Evolutionary conservation across 2,888 invertebrate genomes (phyloP).

Genomic region (Stenolophus ochropezus): DNA sequence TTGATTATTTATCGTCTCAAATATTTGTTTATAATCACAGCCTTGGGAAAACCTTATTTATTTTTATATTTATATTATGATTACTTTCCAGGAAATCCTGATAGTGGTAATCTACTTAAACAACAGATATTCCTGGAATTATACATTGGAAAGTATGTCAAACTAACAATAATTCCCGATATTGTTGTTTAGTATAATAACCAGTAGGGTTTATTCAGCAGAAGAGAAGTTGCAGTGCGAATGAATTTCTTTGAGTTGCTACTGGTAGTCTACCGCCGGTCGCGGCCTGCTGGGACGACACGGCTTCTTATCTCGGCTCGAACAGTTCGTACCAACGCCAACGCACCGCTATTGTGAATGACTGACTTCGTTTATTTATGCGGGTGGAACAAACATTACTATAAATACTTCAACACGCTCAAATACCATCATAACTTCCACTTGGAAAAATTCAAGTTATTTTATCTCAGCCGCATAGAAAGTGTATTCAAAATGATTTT

Average conservation of each 20-base stretch:
- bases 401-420: not conserved
- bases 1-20: not conserved
- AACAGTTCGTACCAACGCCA: constrained; percentile 17
- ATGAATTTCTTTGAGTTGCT: constrained; percentile 3
- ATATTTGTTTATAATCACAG: not conserved
- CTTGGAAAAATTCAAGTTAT: too few species aligned
- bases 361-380: constrained; percentile 2
- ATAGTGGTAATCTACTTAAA: not conserved
- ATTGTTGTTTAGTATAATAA: not conserved
- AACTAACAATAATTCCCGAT: too few species aligned
- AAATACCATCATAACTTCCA: not conserved
- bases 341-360: constrained; percentile 14
- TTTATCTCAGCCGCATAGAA: too few species aligned
- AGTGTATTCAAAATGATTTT: too few species aligned
- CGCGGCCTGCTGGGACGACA: constrained; percentile 11
- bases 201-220: not conserved
- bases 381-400: not conserved
- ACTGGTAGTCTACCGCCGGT: constrained; percentile 2
- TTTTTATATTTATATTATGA: constrained; percentile 28
- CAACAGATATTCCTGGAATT: constrained; percentile 2
- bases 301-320: constrained; percentile 25
- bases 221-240: not conserved
- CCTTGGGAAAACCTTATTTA: not conserved
- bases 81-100: not conserved
- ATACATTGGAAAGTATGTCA: not conserved